phyloP scores from a whole-genome alignment of 2,888 invertebrate species.

The Noctua comes region DNA sequence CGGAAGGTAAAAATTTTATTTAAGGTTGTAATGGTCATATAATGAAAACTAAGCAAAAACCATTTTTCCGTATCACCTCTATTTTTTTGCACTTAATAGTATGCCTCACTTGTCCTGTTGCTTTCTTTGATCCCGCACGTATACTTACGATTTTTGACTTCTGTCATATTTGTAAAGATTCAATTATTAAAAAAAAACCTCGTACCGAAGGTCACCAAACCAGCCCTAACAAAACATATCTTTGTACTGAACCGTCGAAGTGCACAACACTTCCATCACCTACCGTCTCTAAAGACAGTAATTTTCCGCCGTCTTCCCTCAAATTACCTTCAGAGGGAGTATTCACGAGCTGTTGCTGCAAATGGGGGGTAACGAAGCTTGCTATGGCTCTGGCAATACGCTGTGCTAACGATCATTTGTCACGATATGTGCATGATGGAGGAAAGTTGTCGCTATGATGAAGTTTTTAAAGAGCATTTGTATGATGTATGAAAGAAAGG shows the following conservation, averaged over 20 bases:
- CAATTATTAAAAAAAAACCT: neutral
- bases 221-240: neutral
- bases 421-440: constrained; percentile 35
- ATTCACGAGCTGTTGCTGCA: constrained; percentile 67
- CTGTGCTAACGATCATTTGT: constrained; percentile 43
- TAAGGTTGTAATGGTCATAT: neutral
- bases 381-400: constrained; percentile 25
- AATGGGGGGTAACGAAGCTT: constrained; percentile 66
- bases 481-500: neutral
- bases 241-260: neutral
- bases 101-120: neutral
- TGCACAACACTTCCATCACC: constrained; percentile 34
- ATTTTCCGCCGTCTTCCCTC: constrained; percentile 71
- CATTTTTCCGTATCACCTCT: neutral
- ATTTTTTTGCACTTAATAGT: neutral
- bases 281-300: constrained; percentile 59
- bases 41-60: neutral
- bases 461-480: neutral
- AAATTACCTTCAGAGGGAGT: constrained; percentile 66
- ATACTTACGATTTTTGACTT: neutral
- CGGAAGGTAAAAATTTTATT: neutral
- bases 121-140: neutral
- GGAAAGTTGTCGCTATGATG: neutral
- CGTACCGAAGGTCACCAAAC: neutral
- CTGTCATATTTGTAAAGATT: neutral